Conservation (phyloP, 1,140 invertebrate species). For the Octopus sinensis region DNA sequence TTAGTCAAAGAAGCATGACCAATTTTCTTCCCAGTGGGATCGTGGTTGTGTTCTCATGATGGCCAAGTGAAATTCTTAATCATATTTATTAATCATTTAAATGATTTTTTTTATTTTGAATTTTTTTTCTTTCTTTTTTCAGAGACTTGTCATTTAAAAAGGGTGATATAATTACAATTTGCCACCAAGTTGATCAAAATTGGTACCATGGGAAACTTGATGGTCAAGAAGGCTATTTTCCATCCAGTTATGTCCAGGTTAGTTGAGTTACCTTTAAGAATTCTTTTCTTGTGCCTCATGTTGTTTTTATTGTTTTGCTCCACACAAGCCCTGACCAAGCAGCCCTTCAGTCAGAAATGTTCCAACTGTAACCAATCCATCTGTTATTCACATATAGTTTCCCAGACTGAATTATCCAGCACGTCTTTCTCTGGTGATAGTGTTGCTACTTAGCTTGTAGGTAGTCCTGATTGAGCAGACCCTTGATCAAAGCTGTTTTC, state of each 20-base stretch:
- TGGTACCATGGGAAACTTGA: conserved; percentile 86
- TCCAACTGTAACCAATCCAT: not conserved
- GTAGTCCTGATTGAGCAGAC: too few relatives aligned
- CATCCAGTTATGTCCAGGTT: conserved; percentile 83
- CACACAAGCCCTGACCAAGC: not conserved
- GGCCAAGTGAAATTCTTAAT: too few relatives aligned
- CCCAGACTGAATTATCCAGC: too few relatives aligned
- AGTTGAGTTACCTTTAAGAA: not conserved
- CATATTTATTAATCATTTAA: not conserved
- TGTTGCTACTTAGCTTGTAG: too few relatives aligned
- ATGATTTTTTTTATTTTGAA: conserved; percentile 2
- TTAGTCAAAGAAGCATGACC: too few relatives aligned
- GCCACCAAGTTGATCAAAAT: conserved; percentile 81
- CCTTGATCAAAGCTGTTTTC: too few relatives aligned
- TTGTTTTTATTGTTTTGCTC: not conserved
- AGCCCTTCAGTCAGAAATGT: not conserved
- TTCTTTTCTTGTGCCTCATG: not conserved
- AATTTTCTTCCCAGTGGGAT: too few relatives aligned
- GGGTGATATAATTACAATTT: conserved; percentile 77
- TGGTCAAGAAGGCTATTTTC: conserved; percentile 79
- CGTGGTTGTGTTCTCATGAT: too few relatives aligned
- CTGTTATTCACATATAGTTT: too few relatives aligned
- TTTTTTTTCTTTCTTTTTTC: conserved; percentile 40
- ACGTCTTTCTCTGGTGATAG: too few relatives aligned
- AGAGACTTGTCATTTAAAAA: conserved; percentile 88